Conservation (phyloP, 1,140 invertebrate genomes). For the Diuraphis noxia region DNA sequence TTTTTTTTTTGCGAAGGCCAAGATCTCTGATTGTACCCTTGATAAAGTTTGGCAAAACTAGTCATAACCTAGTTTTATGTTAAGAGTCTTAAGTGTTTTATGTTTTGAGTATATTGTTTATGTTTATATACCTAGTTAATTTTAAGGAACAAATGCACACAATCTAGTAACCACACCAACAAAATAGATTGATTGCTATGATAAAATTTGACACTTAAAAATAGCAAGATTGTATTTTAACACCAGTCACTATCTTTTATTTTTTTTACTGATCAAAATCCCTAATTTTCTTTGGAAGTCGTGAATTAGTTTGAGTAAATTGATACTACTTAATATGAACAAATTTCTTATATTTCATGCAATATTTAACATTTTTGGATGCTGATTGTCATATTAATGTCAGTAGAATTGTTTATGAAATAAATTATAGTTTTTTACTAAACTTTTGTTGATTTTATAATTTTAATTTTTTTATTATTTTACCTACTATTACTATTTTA, state of each 20-base stretch:
- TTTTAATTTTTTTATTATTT: background rate
- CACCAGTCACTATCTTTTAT: background rate
- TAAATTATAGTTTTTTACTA: conserved; percentile 36
- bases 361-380: conserved; percentile 21
- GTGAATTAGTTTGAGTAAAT: conserved; percentile 8
- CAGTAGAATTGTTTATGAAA: conserved; percentile 9
- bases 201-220: conserved; percentile 16
- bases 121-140: background rate
- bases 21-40: conserved; percentile 37
- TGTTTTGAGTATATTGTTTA: conserved; percentile 21
- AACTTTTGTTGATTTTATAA: background rate
- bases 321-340: conserved; percentile 42
- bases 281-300: background rate
- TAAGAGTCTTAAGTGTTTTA: conserved; percentile 27
- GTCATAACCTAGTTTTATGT: conserved; percentile 51
- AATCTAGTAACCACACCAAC: conserved; percentile 2
- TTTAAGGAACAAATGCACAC: conserved; percentile 39
- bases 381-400: conserved; percentile 37
- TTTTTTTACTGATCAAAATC: background rate
- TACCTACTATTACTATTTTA: background rate
- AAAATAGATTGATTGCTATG: background rate
- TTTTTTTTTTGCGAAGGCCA: conserved; percentile 24
- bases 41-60: conserved; percentile 43
- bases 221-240: conserved; percentile 17
- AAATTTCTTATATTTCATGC: conserved; percentile 9